Evolutionary conservation across 2,888 invertebrate species (phyloP).

Genomic region (Parnassius smintheus): DNA sequence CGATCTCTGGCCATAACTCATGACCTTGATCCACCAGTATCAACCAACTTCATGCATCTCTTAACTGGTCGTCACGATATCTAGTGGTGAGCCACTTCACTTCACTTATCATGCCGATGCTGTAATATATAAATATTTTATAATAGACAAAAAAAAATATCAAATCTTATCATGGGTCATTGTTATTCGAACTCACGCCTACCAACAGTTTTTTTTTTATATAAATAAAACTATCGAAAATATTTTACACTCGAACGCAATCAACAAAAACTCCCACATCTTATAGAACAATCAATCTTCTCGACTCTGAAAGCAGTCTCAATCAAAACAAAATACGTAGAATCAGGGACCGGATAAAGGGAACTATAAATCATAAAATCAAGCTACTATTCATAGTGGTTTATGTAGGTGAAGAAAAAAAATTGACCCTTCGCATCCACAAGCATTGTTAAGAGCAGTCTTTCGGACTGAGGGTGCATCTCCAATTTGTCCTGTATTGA

Average conservation of each 20-base stretch:
- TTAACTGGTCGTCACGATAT: too few species aligned
- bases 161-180: conserved; percentile 15
- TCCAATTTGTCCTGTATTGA: conserved; percentile 73
- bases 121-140: not conserved
- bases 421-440: conserved; percentile 58
- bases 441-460: conserved; percentile 55
- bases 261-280: conserved; percentile 75
- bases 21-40: too few species aligned
- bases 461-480: conserved; percentile 60
- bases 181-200: conserved; percentile 23
- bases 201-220: conserved; percentile 32
- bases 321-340: conserved; percentile 78
- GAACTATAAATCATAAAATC: conserved; percentile 80
- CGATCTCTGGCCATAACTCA: too few species aligned
- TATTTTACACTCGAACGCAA: conserved; percentile 66
- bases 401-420: conserved; percentile 66
- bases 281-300: conserved; percentile 78
- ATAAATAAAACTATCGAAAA: conserved; percentile 59
- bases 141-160: conserved; percentile 8
- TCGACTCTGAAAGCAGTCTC: conserved; percentile 71
- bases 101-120: too few species aligned
- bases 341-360: conserved; percentile 72
- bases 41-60: too few species aligned
- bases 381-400: conserved; percentile 73
- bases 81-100: too few species aligned